Base-by-base conservation (phyloP, 2,888 invertebrate genomes). In the Rhynchonema sp. region DNA sequence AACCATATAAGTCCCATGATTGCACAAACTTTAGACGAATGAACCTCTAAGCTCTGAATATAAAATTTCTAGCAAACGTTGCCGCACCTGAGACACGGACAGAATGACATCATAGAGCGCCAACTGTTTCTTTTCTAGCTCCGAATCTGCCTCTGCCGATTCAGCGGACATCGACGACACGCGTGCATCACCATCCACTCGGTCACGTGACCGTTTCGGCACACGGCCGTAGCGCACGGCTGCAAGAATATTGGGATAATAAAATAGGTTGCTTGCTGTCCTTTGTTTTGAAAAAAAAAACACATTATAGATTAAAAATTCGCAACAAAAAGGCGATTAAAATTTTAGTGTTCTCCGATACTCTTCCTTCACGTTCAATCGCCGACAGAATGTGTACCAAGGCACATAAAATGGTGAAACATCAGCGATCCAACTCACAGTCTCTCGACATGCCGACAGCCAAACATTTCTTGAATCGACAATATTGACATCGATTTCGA, bases 391-490 rank as follows among this genome's bases (percentile, higher is more conserved):
- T n/a, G n/a, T n/a, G n/a, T n/a, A n/a, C n/a, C n/a, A n/a, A n/a
- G n/a, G n/a, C n/a, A n/a, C n/a, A n/a, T n/a, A n/a, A n/a, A n/a
- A n/a, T n/a, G 23, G n/a, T 1, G 27, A 56, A 56, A 29, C 27
- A 26, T 28, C 13, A 26, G n/a, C 88, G 83, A 69, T 90, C 81
- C 77, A n/a, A 63, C 64, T 87, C 77, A 91, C 91, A 90, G 77
- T 91, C 91, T 72, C 89, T 83, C 74, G 89, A 89, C 91, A 91
- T 91, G 75, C 91, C 91, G 72, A 90, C 90, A 49, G 88, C 84
- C 63, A 91, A 80, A 77, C 91, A 91, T 84, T 92, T 92, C 78
- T 87, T 89, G 79, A 92, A 91, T 71, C 91, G 83, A 80, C 91
- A 92, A 77, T 84, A 90, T 77, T 92, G 91, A 77, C 91, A 91